Evolutionary conservation across 2,888 invertebrate species (phyloP), one percentile per base, ranked within the genome.

Genomic region (Cantharis flavilabris): DNA sequence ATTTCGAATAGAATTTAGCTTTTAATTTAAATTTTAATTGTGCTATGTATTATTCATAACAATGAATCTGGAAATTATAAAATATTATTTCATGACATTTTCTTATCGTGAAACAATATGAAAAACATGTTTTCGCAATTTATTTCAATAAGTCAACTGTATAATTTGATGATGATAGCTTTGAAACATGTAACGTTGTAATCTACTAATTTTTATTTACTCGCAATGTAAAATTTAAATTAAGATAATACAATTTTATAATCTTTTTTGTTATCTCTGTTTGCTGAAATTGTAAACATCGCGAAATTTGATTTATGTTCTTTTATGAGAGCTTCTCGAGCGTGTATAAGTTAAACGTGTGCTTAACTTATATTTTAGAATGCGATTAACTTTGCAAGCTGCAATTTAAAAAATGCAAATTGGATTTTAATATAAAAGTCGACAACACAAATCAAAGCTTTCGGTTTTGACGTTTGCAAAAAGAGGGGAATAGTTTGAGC

Each of bases 401-500:
- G 49, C 49, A 49, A 49, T 49, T 49, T 49, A 49, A 49, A 49
- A 49, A 49, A 49, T 49, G 49, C n/a, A 49, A 49, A 49, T 49
- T 49, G n/a, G 49, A 49, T 49, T 49, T 49, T 49, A 49, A 49
- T 49, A 49, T n/a, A 49, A 49, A 49, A 49, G n/a, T n/a, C n/a
- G 7, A 49, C n/a, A 7, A 49, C 49, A n/a, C 49, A 49, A 49
- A 49, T 49, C 49, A n/a, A n/a, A 49, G 7, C n/a, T 49, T n/a
- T n/a, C n/a, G n/a, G n/a, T 49, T 49, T 49, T 49, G 49, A 49
- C 49, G n/a, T 49, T 49, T 49, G n/a, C 13, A 1, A 26, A 20
- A 67, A 67, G n/a, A 65, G 23, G n/a, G 49, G 74, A 77, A 72
- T 77, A 77, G 75, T 75, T 77, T 75, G 49, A 70, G 70, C 72